Percentiles rank a stretch among this genome's conserved stretches.
Conservation (phyloP, 2,797 vertebrate genomes). For the Orientallactaga sibirica region DNA sequence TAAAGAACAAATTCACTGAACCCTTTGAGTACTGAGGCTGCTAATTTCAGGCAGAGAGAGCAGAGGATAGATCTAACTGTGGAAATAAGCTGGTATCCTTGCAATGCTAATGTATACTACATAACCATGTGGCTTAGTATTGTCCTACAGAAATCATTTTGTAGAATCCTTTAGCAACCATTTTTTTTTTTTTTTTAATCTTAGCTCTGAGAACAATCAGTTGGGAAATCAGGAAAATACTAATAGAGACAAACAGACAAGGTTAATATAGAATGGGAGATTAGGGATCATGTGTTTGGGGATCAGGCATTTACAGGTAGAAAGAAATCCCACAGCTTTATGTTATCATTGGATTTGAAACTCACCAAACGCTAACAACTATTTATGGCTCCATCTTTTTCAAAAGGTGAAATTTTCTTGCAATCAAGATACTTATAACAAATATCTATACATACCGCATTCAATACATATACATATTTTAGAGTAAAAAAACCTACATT, state of each 20-base stretch:
- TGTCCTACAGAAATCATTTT: neutral
- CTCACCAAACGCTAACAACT: neutral
- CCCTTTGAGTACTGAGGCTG: no score
- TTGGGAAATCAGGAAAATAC: neutral
- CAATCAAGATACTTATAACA: neutral
- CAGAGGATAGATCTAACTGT: neutral
- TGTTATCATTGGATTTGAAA: neutral
- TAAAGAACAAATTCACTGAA: neutral
- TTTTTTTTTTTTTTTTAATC: no score
- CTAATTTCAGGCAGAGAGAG: neutral
- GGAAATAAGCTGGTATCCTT: neutral
- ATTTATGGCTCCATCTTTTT: neutral
- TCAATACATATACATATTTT: no score
- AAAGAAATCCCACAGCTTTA: neutral
- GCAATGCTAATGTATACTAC: neutral
- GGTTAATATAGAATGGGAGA: neutral
- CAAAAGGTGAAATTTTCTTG: neutral
- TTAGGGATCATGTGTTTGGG: neutral
- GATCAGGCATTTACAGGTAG: neutral
- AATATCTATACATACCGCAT: neutral
- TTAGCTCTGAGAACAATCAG: neutral
- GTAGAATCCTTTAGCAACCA: neutral
- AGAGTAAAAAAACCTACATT: neutral
- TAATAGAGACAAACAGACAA: neutral
- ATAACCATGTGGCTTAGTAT: neutral